Base-by-base conservation (phyloP, 2,888 invertebrate genomes). In the Perdita meconis region DNA sequence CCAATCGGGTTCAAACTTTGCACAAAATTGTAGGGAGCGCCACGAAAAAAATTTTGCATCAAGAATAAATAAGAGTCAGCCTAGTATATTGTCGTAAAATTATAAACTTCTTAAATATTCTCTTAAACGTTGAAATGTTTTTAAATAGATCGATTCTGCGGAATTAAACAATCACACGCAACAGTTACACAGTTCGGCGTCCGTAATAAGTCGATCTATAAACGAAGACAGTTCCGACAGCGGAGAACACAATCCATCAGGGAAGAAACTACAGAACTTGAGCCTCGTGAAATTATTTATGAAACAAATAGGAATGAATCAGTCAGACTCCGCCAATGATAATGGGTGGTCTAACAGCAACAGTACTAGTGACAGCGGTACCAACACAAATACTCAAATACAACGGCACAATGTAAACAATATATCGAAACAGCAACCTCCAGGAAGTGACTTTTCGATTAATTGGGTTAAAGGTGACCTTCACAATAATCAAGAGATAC, bases 211-310 rank as follows among this genome's bases (percentile, higher is more conserved):
- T 75, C 90, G 90, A 47, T 92, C 92, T 38, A 85, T 88, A 55
- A 92, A 90, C 56, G 92, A 91, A 68, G 91, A 91, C 40, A 90
- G 89, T 80, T 89, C 91, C 0, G 90, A 90, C n/a, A 92, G 90
- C 60, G 89, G 88, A 1, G 89, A 91, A 55, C 81, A 87, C 5
- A 83, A 83, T n/a, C 67, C 85, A n/a, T 67, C 84, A 8, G 88
- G 86, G 2, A 91, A 91, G 53, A 92, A 95, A 85, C 95, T 96
- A 80, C 95, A 95, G 88, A 95, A 96, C 84, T 95, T 97, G 91
- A 97, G 96, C 92, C 94, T 97, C 89, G 96, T 97, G 51, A 96
- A 96, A 92, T 93, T 97, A 82, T 97, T 97, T 90, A 97, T 97
- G 94, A 97, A 97, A 92, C 97, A 97, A 90, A 97, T 97, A 92